Conservation (phyloP, 2,888 invertebrate genomes). For the Melinopterus prodromus region DNA sequence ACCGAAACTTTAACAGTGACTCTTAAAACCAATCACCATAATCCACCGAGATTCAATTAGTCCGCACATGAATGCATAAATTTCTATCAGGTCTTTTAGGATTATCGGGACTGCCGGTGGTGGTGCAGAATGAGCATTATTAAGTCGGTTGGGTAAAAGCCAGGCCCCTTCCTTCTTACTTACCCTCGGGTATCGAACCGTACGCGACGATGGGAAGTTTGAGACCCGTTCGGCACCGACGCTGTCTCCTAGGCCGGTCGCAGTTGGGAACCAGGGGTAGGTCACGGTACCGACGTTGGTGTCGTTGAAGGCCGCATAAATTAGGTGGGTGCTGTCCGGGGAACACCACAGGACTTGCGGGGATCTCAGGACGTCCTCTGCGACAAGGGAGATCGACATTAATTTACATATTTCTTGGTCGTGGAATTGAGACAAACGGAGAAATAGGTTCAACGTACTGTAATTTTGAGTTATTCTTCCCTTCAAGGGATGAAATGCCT, state of each 20-base stretch:
- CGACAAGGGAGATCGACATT: conserved; percentile 41
- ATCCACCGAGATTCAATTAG: neutral
- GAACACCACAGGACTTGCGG: conserved; percentile 90
- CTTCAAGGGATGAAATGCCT: too few relatives aligned
- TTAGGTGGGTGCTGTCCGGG: conserved; percentile 79
- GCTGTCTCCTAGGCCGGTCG: conserved; percentile 68
- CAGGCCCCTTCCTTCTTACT: conserved; percentile 45
- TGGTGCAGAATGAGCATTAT: neutral
- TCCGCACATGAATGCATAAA: conserved; percentile 4
- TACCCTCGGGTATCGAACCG: conserved; percentile 86
- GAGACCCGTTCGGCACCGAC: conserved; percentile 61
- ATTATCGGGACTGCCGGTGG: neutral
- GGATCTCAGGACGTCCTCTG: conserved; percentile 88
- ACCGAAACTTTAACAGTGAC: neutral
- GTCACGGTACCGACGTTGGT: conserved; percentile 77
- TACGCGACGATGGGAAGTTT: conserved; percentile 81
- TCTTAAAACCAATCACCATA: conserved; percentile 4
- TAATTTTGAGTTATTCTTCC: too few relatives aligned
- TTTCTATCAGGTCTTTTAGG: neutral
- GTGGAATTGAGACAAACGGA: too few relatives aligned
- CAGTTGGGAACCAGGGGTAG: conserved; percentile 84
- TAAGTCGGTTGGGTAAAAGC: neutral
- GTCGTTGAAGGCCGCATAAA: conserved; percentile 90
- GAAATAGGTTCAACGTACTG: too few relatives aligned
- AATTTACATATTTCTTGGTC: conserved; percentile 11